A percentile compares a stretch with the other conserved stretches of the same genome.
Conservation (phyloP, 2,888 invertebrate genomes). For the Tineola bisselliella region DNA sequence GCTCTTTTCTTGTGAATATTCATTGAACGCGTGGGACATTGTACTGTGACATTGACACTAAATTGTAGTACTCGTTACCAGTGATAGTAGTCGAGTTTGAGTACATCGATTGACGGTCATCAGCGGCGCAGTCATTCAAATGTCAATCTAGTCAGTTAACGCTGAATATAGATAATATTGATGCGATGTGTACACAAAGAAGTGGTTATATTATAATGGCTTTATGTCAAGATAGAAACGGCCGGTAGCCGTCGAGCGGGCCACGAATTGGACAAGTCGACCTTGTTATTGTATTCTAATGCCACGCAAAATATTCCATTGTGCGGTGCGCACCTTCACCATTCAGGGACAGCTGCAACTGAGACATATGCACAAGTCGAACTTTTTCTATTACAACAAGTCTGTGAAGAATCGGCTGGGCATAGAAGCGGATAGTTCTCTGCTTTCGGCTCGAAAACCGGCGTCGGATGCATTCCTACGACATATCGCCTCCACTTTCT, state of each 20-base stretch:
- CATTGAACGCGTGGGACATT: neutral
- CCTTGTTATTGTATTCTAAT: slow-evolving; percentile 58
- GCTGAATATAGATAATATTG: neutral
- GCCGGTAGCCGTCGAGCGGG: slow-evolving; percentile 2
- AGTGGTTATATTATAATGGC: slow-evolving; percentile 2
- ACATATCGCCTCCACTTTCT: slow-evolving; percentile 13
- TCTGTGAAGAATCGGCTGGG: neutral
- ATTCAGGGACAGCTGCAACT: slow-evolving; percentile 8
- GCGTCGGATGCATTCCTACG: slow-evolving; percentile 12
- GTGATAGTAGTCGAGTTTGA: slow-evolving; percentile 24
- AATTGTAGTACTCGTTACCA: slow-evolving; percentile 34
- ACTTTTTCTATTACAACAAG: neutral
- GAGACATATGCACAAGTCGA: neutral
- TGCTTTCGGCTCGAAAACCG: slow-evolving; percentile 10
- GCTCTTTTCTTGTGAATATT: slow-evolving; percentile 1
- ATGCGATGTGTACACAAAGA: neutral
- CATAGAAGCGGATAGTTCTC: neutral
- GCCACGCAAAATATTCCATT: slow-evolving; percentile 44
- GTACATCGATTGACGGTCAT: slow-evolving; percentile 21
- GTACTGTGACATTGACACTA: slow-evolving; percentile 41
- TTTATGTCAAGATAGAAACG: slow-evolving; percentile 1
- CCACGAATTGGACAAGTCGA: slow-evolving; percentile 19
- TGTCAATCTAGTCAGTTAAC: slow-evolving; percentile 32
- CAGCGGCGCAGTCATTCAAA: slow-evolving; percentile 35
- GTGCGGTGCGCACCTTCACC: slow-evolving; percentile 30